Percentiles rank a stretch among this genome's conserved stretches.
phyloP scores from a whole-genome alignment of 2,113 vertebrate species.

The Suricata suricatta region DNA sequence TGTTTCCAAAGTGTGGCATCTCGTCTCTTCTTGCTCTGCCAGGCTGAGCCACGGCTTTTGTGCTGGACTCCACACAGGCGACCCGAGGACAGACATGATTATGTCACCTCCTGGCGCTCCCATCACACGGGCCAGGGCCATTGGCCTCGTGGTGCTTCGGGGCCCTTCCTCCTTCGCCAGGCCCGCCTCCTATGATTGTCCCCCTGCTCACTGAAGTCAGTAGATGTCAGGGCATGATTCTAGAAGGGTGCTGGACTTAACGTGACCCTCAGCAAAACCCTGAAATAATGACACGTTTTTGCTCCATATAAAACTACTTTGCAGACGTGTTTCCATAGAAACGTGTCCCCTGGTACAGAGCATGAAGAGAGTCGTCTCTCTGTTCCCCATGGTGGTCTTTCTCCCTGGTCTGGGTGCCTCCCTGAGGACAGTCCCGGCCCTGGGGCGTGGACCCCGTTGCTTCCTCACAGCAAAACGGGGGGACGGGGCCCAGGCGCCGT shows the following conservation, averaged over 20 bases:
- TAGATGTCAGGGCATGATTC: neutral
- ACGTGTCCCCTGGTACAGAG: fast-evolving
- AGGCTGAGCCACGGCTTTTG: neutral
- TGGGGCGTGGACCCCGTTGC: fast-evolving
- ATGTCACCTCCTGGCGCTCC: fast-evolving
- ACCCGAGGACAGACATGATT: neutral
- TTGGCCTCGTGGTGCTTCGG: fast-evolving
- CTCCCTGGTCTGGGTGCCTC: fast-evolving
- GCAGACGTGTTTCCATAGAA: neutral
- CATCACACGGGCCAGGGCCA: fast-evolving
- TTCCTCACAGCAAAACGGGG: neutral
- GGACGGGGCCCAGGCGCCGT: neutral
- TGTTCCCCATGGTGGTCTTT: neutral
- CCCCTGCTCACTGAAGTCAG: neutral
- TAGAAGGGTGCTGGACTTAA: neutral
- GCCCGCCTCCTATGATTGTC: fast-evolving
- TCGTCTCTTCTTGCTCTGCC: neutral
- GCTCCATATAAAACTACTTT: neutral
- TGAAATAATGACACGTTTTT: neutral
- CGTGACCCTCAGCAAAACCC: neutral
- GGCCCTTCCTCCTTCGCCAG: fast-evolving
- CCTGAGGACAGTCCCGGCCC: neutral
- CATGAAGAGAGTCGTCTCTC: neutral
- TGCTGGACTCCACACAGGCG: neutral
- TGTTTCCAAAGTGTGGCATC: neutral